Evolutionary conservation across 37 sponge, comb jelly and placozoan genomes (phyloP).

Genomic region (Beroe forskalii): DNA sequence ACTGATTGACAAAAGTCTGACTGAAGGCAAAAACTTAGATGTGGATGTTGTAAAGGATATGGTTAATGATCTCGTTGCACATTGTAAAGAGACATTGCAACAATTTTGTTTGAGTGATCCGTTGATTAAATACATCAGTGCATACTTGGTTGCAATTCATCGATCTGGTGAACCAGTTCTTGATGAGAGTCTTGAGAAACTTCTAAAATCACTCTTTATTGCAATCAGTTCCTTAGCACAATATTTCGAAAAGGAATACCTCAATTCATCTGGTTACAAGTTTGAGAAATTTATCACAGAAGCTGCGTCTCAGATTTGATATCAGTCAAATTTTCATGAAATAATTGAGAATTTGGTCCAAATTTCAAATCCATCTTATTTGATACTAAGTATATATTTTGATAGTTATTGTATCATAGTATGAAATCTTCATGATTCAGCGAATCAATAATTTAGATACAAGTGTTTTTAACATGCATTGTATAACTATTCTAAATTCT

Average conservation of each 20-base stretch:
- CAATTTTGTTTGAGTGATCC: background rate
- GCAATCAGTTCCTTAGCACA: conserved; percentile 2
- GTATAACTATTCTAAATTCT: too few species aligned
- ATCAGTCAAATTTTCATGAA: too few species aligned
- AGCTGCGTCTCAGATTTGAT: background rate
- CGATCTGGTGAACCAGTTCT: background rate
- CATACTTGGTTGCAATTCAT: background rate
- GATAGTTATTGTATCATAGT: too few species aligned
- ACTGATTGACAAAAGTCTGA: background rate
- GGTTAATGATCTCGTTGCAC: conserved; percentile 25
- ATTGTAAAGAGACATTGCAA: background rate
- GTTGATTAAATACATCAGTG: background rate
- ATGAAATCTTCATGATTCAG: too few species aligned
- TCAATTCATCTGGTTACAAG: conserved; percentile 5
- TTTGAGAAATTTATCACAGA: background rate
- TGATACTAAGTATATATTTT: too few species aligned
- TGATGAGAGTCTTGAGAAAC: background rate
- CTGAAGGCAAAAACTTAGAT: background rate
- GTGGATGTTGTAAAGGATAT: background rate
- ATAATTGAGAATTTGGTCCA: too few species aligned
- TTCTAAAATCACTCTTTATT: conserved; percentile 36
- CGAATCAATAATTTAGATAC: too few species aligned
- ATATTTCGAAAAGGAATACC: conserved; percentile 30
- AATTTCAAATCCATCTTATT: too few species aligned
- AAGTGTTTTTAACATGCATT: too few species aligned